Evolutionary conservation across 2,797 vertebrate species (phyloP), one percentile per base, ranked within the genome.

Genomic region (Sebastolobus altivelis): DNA sequence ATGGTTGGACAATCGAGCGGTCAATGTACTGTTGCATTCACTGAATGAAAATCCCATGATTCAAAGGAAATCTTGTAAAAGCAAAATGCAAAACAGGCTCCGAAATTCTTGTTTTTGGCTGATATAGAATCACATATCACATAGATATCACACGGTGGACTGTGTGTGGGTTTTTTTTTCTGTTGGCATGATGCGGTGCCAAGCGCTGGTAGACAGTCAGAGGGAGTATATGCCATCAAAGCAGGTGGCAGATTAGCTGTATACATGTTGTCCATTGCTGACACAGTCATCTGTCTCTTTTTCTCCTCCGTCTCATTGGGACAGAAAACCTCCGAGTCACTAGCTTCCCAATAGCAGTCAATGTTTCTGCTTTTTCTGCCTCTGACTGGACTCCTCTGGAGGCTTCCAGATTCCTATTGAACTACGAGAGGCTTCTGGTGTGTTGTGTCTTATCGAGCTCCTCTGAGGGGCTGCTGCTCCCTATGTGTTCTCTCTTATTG

Each of bases 401-500:
- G 88, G 70, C 83, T 70, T 75, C 72, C 65, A 68, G 79, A 49
- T 49, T 79, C 66, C 69, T 75, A 72, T 87, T 89, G 88, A 90
- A 80, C 83, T 63, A 61, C 22, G 77, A 75, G 82, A 87, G 72
- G n/a, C 81, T 88, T 79, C 71, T 92, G 90, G 80, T 87, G 83
- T 79, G 88, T 84, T 90, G 85, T 88, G 84, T 92, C 85, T 92
- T 91, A 91, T 90, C 81, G 43, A 89, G 83, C 86, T 77, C 79
- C 86, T 90, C 73, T 14, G 79, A 86, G 82, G 85, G 78, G 55
- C 83, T 58, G 59, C 86, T 14, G 74, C 83, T 89, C 81, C 76
- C 86, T 81, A 65, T 82, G 89, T 89, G 72, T 82, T 86, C 83
- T 88, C 72, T 90, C 85, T 91, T 94, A 94, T 94, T 94, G 95